Percentiles rank a stretch among this genome's conserved stretches.
These are phyloP conservation scores for Platyscapa corneri DNA, from an alignment of 1,140 invertebrate genomes.

Conservation along the genomic window DNA sequence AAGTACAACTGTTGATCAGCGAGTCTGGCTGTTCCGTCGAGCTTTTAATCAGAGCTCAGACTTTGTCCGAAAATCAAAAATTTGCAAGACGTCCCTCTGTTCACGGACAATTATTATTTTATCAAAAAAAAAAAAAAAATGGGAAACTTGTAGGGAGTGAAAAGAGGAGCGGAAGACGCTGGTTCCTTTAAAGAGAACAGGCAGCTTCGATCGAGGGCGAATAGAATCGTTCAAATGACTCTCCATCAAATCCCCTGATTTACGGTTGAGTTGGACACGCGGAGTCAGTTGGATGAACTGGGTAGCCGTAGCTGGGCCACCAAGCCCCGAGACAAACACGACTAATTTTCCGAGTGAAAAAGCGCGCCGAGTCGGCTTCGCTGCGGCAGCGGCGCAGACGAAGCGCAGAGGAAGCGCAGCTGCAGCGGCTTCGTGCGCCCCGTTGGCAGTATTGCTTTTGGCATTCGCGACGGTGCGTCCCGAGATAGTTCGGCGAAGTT, in stretches of 20 bases:
- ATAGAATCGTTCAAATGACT: too few species aligned
- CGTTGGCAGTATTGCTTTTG: conserved; percentile 35
- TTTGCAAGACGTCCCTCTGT: too few species aligned
- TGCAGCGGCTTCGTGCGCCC: background rate
- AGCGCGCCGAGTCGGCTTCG: conserved; percentile 61
- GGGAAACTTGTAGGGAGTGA: too few species aligned
- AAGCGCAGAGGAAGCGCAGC: conserved; percentile 36
- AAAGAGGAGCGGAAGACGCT: too few species aligned
- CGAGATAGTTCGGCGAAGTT: conserved; percentile 31
- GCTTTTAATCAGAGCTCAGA: too few species aligned
- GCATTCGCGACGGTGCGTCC: conserved; percentile 13
- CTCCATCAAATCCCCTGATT: background rate
- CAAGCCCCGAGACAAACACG: conserved; percentile 50
- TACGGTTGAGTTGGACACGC: background rate
- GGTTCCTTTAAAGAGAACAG: too few species aligned
- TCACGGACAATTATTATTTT: too few species aligned
- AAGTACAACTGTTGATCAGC: too few species aligned
- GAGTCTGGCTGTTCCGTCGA: too few species aligned
- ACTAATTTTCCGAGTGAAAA: conserved; percentile 68
- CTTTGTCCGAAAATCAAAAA: too few species aligned
- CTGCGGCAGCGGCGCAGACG: background rate
- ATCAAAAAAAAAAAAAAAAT: too few species aligned
- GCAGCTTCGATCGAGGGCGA: too few species aligned
- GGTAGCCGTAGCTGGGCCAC: background rate
- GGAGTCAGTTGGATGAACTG: background rate